Evolutionary conservation across 2,888 invertebrate genomes (phyloP).

Genomic region (Agrilus mali): DNA sequence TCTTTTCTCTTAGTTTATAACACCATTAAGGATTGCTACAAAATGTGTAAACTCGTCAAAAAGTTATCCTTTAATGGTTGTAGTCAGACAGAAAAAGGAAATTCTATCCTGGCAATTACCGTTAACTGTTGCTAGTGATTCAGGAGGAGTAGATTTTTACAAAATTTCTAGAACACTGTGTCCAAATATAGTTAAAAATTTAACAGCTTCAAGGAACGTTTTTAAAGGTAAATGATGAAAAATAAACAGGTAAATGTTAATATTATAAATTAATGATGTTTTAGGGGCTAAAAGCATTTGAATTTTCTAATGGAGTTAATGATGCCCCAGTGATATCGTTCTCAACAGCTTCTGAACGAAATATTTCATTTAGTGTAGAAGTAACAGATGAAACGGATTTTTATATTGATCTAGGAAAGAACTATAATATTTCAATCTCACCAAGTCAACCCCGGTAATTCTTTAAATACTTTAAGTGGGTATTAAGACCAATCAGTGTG

Average conservation of each 20-base stretch:
- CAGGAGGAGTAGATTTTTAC: slow-evolving; percentile 35
- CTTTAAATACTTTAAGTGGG: slow-evolving; percentile 2
- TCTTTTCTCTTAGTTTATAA: too few species aligned
- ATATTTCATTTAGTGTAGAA: slow-evolving; percentile 44
- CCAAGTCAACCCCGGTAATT: slow-evolving; percentile 45
- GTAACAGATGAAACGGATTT: slow-evolving; percentile 50
- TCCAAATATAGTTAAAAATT: slow-evolving; percentile 37
- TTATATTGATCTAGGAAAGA: slow-evolving; percentile 33
- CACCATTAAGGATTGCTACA: slow-evolving; percentile 15
- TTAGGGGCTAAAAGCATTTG: background rate
- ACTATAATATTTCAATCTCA: slow-evolving; percentile 36
- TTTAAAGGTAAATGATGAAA: background rate
- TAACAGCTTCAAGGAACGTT: slow-evolving; percentile 6
- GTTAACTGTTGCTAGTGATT: slow-evolving; percentile 40
- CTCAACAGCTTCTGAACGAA: slow-evolving; percentile 43
- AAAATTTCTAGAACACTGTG: slow-evolving; percentile 47
- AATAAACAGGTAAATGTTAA: background rate
- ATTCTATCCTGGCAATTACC: slow-evolving; percentile 74
- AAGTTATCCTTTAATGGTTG: slow-evolving; percentile 55
- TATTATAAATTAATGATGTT: background rate
- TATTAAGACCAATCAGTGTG: background rate
- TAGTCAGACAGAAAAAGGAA: slow-evolving; percentile 59
- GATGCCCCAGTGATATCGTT: slow-evolving; percentile 26
- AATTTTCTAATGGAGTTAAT: slow-evolving; percentile 1
- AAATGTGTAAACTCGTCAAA: slow-evolving; percentile 28